Conservation (phyloP, 2,113 vertebrate species). For the Conger conger region DNA sequence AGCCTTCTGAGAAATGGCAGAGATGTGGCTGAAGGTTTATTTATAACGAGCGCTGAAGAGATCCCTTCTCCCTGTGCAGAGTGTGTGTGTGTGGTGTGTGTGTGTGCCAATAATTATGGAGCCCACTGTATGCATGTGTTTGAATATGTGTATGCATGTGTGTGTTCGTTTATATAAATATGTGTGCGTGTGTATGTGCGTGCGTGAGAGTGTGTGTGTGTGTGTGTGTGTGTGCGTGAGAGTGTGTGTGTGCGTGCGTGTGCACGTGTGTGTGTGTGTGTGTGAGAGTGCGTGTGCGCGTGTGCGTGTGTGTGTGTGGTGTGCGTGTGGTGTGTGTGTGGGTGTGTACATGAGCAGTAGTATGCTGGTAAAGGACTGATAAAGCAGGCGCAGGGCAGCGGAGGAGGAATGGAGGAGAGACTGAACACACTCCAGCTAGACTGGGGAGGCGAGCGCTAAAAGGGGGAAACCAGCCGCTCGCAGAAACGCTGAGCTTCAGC, state of each 20-base stretch:
- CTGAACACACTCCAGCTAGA: background rate
- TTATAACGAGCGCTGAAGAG: background rate
- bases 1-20: background rate
- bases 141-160: slow-evolving; percentile 13
- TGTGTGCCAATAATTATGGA: too few species aligned
- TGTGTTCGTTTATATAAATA: too few species aligned
- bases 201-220: too few species aligned
- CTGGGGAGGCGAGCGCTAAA: background rate
- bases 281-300: slow-evolving; percentile 18
- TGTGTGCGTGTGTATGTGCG: too few species aligned
- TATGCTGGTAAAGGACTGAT: background rate
- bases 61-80: slow-evolving; percentile 34
- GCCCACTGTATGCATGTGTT: slow-evolving; percentile 30
- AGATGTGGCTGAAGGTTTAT: slow-evolving; percentile 1
- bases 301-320: background rate
- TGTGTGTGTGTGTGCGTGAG: too few species aligned
- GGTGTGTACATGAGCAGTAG: too few species aligned
- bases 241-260: slow-evolving; percentile 25
- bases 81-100: background rate
- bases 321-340: too few species aligned
- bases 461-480: background rate
- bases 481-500: too few species aligned
- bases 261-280: slow-evolving; percentile 28
- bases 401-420: too few species aligned
- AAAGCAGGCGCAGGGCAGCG: too few species aligned